Evolutionary conservation across 2,888 invertebrate genomes (phyloP), one percentile per base, ranked within the genome.

Genomic region (Lordiphosa fenestrarum): DNA sequence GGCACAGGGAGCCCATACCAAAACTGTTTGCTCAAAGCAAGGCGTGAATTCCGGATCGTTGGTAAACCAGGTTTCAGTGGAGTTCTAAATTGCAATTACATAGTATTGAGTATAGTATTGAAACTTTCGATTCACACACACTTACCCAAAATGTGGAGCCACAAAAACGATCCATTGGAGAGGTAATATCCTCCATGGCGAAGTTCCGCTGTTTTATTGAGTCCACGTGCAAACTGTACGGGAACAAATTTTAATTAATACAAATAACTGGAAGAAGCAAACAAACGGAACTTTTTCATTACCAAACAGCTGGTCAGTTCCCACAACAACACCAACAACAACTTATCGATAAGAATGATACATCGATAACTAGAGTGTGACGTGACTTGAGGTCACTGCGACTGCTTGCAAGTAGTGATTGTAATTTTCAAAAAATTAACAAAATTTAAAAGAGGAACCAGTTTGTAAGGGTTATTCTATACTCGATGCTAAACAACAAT

Each of bases 21-120:
- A 90, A 1, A 95, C 94, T 0, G 98, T 98, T 88, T 95, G 94
- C 90, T 98, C 95, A 89, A 98, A 98, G 90, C 98, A 99, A 86
- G 92, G 92, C 66, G 98, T 96, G 72, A 98, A 91, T 87, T 96
- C 94, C 36, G 97, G 98, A 88, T 94, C 92, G 6, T 92, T 91
- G 13, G 97, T 94, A 85, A 94, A 88, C 97, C 97, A 97, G 55
- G 96, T 93, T 77, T 93, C 86, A 71, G 92, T 91, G 69, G 90
- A 87, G 90, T 97, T 94, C 98, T 98, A 91, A 13, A 48, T 38
- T 9, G 25, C 19, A 40, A n/a, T 35, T n/a, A 2, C 4, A 4
- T 19, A 36, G 3, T 9, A n/a, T 13, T 5, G 25, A 7, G 1
- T 5, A 9, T 23, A 25, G n/a, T n/a, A n/a, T n/a, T 13, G 19